Evolutionary conservation across 35 echinoderm and acorn worm species (phyloP).

Genomic region (Lytechinus pictus): DNA sequence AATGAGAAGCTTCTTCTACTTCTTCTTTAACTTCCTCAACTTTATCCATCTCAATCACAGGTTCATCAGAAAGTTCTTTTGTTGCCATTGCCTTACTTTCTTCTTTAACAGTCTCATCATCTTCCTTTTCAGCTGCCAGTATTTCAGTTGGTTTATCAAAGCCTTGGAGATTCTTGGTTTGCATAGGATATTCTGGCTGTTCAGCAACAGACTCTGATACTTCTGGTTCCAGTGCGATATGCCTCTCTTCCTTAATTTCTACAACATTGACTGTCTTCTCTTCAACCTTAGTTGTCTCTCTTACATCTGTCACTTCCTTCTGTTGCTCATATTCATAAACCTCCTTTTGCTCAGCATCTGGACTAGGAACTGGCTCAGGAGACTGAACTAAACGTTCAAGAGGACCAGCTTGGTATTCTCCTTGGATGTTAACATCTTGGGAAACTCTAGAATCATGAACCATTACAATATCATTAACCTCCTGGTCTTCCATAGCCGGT

Average conservation of each 20-base stretch:
- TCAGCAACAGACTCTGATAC: neutral
- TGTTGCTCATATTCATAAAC: neutral
- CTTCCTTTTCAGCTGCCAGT: neutral
- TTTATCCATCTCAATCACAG: conserved; percentile 55
- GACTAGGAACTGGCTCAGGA: neutral
- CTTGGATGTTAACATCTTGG: neutral
- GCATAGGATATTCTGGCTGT: neutral
- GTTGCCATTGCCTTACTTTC: conserved; percentile 28
- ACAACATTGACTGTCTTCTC: neutral
- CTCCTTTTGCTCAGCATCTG: neutral
- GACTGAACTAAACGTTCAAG: neutral
- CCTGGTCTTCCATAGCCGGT: neutral
- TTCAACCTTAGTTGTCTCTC: neutral
- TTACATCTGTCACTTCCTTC: neutral
- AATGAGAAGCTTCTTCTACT: conserved; percentile 26
- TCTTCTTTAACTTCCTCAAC: conserved; percentile 31
- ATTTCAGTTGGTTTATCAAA: neutral
- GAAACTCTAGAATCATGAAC: neutral
- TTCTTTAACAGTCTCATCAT: neutral
- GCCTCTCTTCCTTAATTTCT: neutral
- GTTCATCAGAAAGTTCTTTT: conserved; percentile 50
- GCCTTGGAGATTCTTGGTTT: too few relatives aligned
- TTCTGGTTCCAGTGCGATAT: neutral
- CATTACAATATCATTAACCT: neutral
- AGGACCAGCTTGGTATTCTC: neutral